Evolutionary conservation across 1,140 invertebrate species (phyloP).

Genomic region (Lutraria rhynchaena): DNA sequence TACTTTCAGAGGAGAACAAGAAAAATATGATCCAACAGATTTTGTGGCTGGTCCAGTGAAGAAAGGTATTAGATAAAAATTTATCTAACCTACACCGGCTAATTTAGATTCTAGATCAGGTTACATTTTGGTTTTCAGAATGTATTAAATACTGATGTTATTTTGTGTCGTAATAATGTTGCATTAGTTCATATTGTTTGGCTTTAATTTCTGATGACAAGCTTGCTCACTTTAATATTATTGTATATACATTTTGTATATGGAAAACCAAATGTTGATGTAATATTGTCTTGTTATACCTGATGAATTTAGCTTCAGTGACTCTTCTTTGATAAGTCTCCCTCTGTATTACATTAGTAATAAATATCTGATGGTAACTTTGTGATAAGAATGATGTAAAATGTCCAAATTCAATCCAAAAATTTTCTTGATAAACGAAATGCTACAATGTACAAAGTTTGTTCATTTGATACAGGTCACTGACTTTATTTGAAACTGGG

Average conservation of each 20-base stretch:
- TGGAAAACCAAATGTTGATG: no score
- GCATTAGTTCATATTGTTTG: background rate
- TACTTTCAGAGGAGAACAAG: constrained; percentile 84
- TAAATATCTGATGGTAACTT: no score
- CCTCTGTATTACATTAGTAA: no score
- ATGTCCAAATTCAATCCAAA: no score
- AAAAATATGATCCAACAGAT: constrained; percentile 88
- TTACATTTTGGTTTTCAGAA: background rate
- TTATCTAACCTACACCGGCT: background rate
- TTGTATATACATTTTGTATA: background rate
- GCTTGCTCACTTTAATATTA: background rate
- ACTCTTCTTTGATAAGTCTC: no score
- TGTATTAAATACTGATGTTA: background rate
- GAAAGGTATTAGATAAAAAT: constrained; percentile 88
- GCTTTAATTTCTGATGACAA: background rate
- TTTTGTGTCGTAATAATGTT: background rate
- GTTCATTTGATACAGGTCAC: no score
- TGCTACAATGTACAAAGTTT: no score
- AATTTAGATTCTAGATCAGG: background rate
- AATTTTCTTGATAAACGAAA: no score
- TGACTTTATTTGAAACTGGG: no score
- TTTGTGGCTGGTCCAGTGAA: constrained; percentile 91
- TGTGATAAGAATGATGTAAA: no score
- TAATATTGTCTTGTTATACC: no score
- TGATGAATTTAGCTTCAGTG: no score